A percentile compares a stretch with the other conserved stretches of the same genome.
These are phyloP conservation scores for Agrotis puta DNA, from an alignment of 2,888 invertebrate species.

Conservation along the genomic window DNA sequence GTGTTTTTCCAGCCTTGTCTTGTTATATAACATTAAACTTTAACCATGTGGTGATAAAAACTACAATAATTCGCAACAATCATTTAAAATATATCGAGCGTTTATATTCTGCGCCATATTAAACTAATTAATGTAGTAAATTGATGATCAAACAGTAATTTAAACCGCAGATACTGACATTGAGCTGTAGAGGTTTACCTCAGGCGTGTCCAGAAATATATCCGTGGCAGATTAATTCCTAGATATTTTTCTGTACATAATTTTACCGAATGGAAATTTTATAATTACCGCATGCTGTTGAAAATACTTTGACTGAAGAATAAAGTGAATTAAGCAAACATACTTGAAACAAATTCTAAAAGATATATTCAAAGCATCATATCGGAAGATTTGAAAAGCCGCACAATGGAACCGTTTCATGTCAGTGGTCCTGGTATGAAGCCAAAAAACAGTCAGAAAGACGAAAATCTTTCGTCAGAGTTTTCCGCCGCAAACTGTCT, in stretches of 20 bases:
- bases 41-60: not conserved
- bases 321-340: not conserved
- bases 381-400: not conserved
- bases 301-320: not conserved
- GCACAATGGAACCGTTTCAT: constrained; percentile 1
- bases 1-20: not conserved
- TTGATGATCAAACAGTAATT: not conserved
- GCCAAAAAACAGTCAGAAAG: constrained; percentile 11
- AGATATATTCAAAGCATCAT: not conserved
- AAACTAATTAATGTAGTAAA: not conserved
- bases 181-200: not conserved
- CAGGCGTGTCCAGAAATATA: not conserved
- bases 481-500: constrained; percentile 20
- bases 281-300: too few relatives aligned
- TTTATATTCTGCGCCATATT: not conserved
- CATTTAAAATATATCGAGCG: not conserved
- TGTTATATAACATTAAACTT: not conserved
- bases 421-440: constrained; percentile 12
- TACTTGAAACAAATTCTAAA: not conserved
- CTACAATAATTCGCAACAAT: not conserved
- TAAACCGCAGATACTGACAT: not conserved
- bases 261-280: not conserved
- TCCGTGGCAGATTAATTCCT: not conserved
- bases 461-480: constrained; percentile 16
- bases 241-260: not conserved